Evolutionary conservation across 2,888 invertebrate genomes (phyloP), one percentile per base, ranked within the genome.

Genomic region (Drosophila mimetica): DNA sequence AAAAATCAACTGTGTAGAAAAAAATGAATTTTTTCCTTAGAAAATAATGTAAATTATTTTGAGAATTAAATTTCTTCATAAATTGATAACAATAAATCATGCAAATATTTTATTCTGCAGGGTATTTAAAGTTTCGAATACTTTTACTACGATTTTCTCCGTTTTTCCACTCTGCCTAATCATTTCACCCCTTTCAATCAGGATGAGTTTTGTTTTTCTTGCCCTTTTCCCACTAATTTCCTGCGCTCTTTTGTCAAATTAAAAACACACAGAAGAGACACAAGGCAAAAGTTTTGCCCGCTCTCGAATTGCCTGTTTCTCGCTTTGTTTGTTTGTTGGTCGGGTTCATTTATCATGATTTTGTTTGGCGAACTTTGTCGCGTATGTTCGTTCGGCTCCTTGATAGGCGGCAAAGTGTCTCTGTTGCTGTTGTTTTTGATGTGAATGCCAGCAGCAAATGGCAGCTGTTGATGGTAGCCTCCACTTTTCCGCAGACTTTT

Each of bases 301-400:
- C 7, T 22, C 30, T 42, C 22, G 28, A 18, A n/a, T 34, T n/a
- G 30, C 47, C 34, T 48, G 65, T 67, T 79, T 66, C 44, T 51
- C 41, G 53, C 58, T 52, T 63, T 80, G 64, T 53, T 76, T 82
- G 83, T 77, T 85, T 76, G 84, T 74, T 88, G 60, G 88, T 85
- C 73, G 84, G 70, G 72, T 89, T 85, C 84, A 85, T 85, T 89
- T 89, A 85, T 85, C 84, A 85, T 85, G 84, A 89, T 89, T 70
- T 88, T 85, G 89, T 89, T 89, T 89, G 89, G 71, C 77, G 80
- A 88, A 88, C 74, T 86, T 88, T 41, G 54, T 64, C 57, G 71
- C 22, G 67, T 54, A 53, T 60, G 71, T 59, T 64, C 30, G 71
- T 59, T 64, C 30, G 53, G 60, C 63, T 75, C 64, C 85, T 78